A percentile compares a stretch with the other conserved stretches of the same genome.
These are phyloP conservation scores for Asobara japonica DNA, from an alignment of 1,140 invertebrate genomes.

Conservation along the genomic window DNA sequence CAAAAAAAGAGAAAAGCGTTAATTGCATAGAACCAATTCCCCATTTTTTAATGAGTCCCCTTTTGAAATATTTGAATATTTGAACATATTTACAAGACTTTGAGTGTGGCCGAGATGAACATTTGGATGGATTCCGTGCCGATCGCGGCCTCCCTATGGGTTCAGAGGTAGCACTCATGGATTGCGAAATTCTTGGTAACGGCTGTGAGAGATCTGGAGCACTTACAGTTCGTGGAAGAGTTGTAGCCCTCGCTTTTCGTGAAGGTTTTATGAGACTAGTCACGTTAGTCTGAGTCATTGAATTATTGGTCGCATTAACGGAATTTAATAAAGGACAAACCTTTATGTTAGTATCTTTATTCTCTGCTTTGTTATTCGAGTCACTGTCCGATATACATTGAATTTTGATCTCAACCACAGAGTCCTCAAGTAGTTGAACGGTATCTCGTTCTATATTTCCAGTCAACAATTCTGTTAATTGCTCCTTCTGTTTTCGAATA, in stretches of 20 bases:
- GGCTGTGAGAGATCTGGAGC: slow-evolving; percentile 34
- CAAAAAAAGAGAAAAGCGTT: not conserved
- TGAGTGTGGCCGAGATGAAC: slow-evolving; percentile 34
- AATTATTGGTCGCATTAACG: not conserved
- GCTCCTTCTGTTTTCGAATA: slow-evolving; percentile 43
- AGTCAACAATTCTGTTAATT: slow-evolving; percentile 43
- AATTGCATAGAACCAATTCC: not conserved
- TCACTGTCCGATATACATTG: slow-evolving; percentile 44
- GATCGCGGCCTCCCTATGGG: slow-evolving; percentile 30
- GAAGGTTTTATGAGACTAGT: not conserved
- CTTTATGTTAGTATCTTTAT: not conserved
- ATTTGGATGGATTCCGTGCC: slow-evolving; percentile 41
- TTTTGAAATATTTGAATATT: slow-evolving; percentile 6
- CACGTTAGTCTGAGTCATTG: not conserved
- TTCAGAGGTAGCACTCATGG: slow-evolving; percentile 44
- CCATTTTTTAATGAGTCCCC: not conserved
- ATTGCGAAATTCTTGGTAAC: slow-evolving; percentile 26
- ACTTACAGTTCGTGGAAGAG: slow-evolving; percentile 29
- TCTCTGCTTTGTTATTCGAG: slow-evolving; percentile 33
- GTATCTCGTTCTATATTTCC: slow-evolving; percentile 27
- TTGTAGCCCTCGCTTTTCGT: not conserved
- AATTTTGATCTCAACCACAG: slow-evolving; percentile 48
- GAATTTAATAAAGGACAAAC: not conserved
- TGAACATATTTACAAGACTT: slow-evolving; percentile 53
- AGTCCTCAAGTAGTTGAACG: slow-evolving; percentile 33